A percentile compares a stretch with the other conserved stretches of the same genome.
Evolutionary conservation across 2,113 vertebrate species (phyloP).

Genomic region (Limanda limanda): DNA sequence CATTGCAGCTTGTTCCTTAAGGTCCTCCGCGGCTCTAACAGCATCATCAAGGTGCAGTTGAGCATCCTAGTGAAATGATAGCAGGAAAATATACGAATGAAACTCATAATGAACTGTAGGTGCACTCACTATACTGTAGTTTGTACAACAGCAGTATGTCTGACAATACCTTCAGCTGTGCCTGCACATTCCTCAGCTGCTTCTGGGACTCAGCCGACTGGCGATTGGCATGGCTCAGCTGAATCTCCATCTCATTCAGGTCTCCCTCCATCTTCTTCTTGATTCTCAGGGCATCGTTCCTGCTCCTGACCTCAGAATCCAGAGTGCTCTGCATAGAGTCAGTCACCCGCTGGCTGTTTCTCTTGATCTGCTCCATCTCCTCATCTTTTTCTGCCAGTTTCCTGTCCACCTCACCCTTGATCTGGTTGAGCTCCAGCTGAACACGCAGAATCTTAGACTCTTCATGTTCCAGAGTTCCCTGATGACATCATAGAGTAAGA

Average conservation of each 20-base stretch:
- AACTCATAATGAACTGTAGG: neutral
- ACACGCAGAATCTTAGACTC: slow-evolving; percentile 82
- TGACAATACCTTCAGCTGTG: slow-evolving; percentile 71
- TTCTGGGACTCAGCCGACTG: slow-evolving; percentile 84
- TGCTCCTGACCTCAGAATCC: slow-evolving; percentile 81
- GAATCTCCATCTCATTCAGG: slow-evolving; percentile 85
- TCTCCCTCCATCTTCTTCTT: slow-evolving; percentile 87
- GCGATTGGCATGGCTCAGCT: slow-evolving; percentile 84
- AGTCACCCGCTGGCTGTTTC: slow-evolving; percentile 80
- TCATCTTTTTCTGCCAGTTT: slow-evolving; percentile 83
- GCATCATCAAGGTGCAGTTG: slow-evolving; percentile 90
- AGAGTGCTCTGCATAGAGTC: slow-evolving; percentile 81
- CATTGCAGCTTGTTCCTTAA: slow-evolving; percentile 87
- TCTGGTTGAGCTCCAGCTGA: slow-evolving; percentile 81
- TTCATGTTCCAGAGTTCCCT: slow-evolving; percentile 83
- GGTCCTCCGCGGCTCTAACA: slow-evolving; percentile 83
- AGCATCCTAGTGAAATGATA: slow-evolving; percentile 80
- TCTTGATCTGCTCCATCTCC: slow-evolving; percentile 83
- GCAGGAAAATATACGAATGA: neutral
- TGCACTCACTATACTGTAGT: neutral
- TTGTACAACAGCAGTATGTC: neutral
- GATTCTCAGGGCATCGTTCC: slow-evolving; percentile 81
- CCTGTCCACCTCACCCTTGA: slow-evolving; percentile 82
- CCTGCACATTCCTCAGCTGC: slow-evolving; percentile 83
- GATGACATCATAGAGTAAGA: neutral